Evolutionary conservation across 2,113 vertebrate species (phyloP), one percentile per base, ranked within the genome.

Genomic region (Asarcornis scutulata): DNA sequence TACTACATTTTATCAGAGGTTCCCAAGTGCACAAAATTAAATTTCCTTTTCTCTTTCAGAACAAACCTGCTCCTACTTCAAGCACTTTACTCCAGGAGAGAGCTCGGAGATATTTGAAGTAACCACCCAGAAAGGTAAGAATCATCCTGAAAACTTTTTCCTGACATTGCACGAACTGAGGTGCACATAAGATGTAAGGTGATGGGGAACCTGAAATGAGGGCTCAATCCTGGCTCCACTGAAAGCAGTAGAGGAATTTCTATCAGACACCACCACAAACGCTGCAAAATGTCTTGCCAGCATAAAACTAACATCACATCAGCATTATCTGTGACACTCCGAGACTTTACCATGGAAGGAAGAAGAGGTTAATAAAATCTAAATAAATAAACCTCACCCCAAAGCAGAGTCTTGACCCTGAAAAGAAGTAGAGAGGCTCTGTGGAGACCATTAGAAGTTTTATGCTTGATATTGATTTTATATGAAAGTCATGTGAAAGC

Each of bases 61-160:
- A n/a, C 97, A 98, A 93, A 99, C 98, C 98, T 99, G 99, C 94
- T 98, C 99, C 23, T 99, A 99, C 97, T 99, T 99, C 97, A 98
- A 98, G 80, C 99, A 99, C 95, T 99, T 99, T 96, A 99, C 98
- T 53, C 98, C 99, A 2, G 99, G 99, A 26, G 96, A 98, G 93
- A 98, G 98, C 64, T 97, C 98, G 0, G 98, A 99, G 93, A 98
- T 99, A 96, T 99, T 99, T 88, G 98, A 99, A 96, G 98, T 99
- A 59, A 99, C 98, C 93, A 99, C 99, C 38, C 99, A 99, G 95
- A 99, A 99, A 98, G 99, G 99, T 99, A 97, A 88, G 98, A 75
- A 56, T 3, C 3, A 46, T 18, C 26, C 26, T 13, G 8, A 83
- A 67, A 83, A 7, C 34, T 31, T 53, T 89, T 68, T 48, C 40